These are phyloP conservation scores for Mormyrus lacerda DNA, from an alignment of 2,113 vertebrate species.

Conservation along the genomic window DNA sequence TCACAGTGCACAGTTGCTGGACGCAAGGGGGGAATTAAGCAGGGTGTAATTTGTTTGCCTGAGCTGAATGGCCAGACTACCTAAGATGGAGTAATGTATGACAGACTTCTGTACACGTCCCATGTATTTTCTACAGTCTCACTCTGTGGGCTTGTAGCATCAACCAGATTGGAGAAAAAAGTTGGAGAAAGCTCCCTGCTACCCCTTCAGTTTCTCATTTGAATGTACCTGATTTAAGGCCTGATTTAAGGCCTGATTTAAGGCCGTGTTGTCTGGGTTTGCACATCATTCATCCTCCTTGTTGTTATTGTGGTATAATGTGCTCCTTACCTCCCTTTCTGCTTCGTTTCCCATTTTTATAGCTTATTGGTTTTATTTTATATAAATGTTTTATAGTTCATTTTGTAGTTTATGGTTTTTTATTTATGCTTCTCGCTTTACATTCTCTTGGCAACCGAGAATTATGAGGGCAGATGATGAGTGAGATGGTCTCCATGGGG, in stretches of 20 bases:
- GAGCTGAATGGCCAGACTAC: not conserved
- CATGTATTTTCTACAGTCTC: not conserved
- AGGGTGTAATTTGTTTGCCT: not conserved
- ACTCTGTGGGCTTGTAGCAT: not conserved
- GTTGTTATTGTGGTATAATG: not conserved
- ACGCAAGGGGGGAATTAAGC: not conserved
- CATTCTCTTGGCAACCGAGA: not conserved
- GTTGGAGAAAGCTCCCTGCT: not conserved
- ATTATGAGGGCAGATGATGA: not conserved
- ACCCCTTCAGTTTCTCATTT: not conserved
- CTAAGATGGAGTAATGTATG: not conserved
- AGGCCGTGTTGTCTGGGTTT: not conserved
- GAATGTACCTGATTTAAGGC: not conserved
- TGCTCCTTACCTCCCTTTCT: not conserved
- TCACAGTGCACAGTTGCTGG: not conserved
- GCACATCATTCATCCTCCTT: not conserved
- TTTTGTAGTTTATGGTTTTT: not conserved
- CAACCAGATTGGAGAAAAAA: not conserved
- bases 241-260: not conserved
- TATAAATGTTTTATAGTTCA: not conserved
- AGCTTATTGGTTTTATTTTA: not conserved
- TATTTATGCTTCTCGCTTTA: not conserved
- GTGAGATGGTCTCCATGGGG: not conserved
- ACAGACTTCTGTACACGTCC: not conserved
- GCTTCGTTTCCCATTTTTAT: not conserved